Evolutionary conservation across 1,140 invertebrate genomes (phyloP).

Genomic region (Galleria mellonella): DNA sequence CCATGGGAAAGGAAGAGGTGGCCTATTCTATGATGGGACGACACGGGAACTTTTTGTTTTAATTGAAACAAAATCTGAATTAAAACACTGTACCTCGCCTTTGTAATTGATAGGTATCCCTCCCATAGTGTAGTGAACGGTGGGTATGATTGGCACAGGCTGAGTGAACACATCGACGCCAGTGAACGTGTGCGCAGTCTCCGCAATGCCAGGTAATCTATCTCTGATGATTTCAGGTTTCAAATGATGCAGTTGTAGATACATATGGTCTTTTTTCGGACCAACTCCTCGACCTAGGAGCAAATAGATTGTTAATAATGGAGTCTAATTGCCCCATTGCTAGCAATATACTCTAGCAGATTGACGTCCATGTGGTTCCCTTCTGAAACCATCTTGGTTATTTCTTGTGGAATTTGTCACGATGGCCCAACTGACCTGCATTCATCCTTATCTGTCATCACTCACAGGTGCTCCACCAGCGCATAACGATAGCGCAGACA

Average conservation of each 20-base stretch:
- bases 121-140: slow-evolving; percentile 99
- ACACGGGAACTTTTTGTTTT: too few species aligned
- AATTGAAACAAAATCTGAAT: not conserved
- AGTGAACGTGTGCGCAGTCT: slow-evolving; percentile 98
- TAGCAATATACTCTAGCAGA: too few species aligned
- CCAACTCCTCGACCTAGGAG: slow-evolving; percentile 86
- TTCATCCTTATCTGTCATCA: too few species aligned
- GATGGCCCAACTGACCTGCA: too few species aligned
- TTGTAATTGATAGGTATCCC: slow-evolving; percentile 98
- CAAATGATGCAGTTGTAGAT: slow-evolving; percentile 95
- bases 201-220: slow-evolving; percentile 86
- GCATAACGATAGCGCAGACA: too few species aligned
- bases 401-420: too few species aligned
- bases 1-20: too few species aligned
- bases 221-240: slow-evolving; percentile 91
- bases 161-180: slow-evolving; percentile 97
- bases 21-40: too few species aligned
- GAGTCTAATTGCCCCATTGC: too few species aligned
- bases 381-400: too few species aligned
- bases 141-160: slow-evolving; percentile 97
- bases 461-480: too few species aligned
- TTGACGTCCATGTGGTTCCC: too few species aligned
- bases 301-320: not conserved
- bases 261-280: slow-evolving; percentile 97
- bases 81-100: slow-evolving; percentile 86